Evolutionary conservation across 2,113 vertebrate species (phyloP), one percentile per base, ranked within the genome.

Genomic region (Rhombomys opimus): DNA sequence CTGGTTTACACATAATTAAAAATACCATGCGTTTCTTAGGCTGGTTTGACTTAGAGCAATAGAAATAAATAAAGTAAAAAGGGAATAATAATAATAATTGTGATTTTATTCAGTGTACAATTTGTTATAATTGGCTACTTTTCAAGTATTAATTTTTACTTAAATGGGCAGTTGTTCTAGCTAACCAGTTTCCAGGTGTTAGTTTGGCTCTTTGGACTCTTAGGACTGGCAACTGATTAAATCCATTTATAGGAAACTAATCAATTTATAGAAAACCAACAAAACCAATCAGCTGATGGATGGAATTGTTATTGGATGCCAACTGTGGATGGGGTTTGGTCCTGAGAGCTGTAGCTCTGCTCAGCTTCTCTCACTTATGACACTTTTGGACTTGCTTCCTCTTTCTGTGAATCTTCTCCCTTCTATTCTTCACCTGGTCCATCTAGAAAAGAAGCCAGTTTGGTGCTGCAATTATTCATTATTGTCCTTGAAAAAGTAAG

Each of bases 361-460:
- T 22, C 32, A 70, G 27, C 63, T 92, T 96, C 86, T 78, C 27
- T 86, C 17, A 61, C 14, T 70, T 61, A 89, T 90, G 63, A 65
- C 38, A 84, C 89, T 59, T 67, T 7, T 81, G 41, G 32, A 57
- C 14, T 63, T 27, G n/a, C 30, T 95, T 5, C 32, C 84, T 90
- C 38, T 22, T 67, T 85, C 57, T 38, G 6, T 52, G 57, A 91
- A 35, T 70, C 23, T 75, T 63, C 8, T 93, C 61, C 87, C n/a
- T 90, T 72, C 22, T 3, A 0, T 95, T 72, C 1, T 25, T 77
- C 38, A 89, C 23, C 20, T 87, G 87, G 13, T 10, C 87, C 41
- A 54, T 94, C 32, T 82, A 70, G 54, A 75, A 77, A 68, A 96
- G 68, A 89, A 92, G 73, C 10, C 41, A 30, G 35, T 68, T 20